Conservation (phyloP, 2,888 invertebrate genomes). For the Oligia strigilis region DNA sequence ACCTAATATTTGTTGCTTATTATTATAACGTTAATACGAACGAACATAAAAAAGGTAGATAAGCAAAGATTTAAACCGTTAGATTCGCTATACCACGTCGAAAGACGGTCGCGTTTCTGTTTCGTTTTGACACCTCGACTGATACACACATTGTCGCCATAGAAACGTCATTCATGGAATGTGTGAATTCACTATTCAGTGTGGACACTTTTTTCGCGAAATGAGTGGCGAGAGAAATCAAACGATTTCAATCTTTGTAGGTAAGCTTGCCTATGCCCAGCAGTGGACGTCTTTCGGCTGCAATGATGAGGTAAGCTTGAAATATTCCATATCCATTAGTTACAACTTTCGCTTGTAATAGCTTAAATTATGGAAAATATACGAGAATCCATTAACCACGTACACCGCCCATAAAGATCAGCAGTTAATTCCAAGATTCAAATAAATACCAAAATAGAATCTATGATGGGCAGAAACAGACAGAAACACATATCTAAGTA, state of each 20-base stretch:
- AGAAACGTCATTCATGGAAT: neutral
- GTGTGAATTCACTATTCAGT: neutral
- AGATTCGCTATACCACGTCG: neutral
- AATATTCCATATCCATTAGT: neutral
- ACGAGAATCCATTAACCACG: conserved; percentile 7
- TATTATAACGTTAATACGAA: neutral
- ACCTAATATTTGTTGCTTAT: neutral
- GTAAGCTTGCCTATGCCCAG: too few relatives aligned
- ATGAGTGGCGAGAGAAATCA: neutral
- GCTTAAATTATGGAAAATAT: neutral
- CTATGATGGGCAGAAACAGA: conserved; percentile 6
- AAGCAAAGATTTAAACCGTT: neutral
- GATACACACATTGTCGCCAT: neutral
- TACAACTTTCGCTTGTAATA: neutral
- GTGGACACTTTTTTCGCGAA: neutral
- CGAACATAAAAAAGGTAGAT: neutral
- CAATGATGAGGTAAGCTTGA: neutral
- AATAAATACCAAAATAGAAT: conserved; percentile 24
- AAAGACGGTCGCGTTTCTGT: neutral
- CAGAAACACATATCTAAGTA: conserved; percentile 10
- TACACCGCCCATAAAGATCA: neutral
- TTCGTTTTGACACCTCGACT: neutral
- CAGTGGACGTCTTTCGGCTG: too few relatives aligned
- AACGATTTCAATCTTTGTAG: neutral
- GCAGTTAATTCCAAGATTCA: conserved; percentile 25